phyloP scores from a whole-genome alignment of 1,140 invertebrate genomes.

The Plutomurus gul region DNA sequence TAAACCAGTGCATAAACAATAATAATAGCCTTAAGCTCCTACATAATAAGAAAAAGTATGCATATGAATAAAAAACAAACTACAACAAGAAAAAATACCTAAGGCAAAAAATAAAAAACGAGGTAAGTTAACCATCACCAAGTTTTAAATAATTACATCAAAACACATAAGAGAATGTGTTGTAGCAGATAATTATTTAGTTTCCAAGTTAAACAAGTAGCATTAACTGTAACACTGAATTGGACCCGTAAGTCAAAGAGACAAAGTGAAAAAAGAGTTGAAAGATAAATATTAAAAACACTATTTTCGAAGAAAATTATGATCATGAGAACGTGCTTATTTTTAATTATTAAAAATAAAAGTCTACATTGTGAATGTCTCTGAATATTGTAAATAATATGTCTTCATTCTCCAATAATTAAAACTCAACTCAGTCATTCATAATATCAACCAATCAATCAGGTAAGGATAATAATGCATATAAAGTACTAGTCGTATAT shows the following conservation, averaged over 20 bases:
- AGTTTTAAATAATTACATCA: neutral
- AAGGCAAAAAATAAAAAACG: neutral
- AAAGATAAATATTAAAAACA: too few relatives aligned
- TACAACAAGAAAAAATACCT: too few relatives aligned
- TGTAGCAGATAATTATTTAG: too few relatives aligned
- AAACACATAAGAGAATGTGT: too few relatives aligned
- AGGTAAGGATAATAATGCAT: slow-evolving; percentile 14
- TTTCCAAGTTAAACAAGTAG: too few relatives aligned
- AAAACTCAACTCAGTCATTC: slow-evolving; percentile 16
- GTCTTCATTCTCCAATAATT: neutral
- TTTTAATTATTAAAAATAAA: neutral
- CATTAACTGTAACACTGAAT: too few relatives aligned
- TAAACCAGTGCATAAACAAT: neutral
- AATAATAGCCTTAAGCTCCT: neutral
- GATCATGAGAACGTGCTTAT: too few relatives aligned
- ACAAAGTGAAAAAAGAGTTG: too few relatives aligned
- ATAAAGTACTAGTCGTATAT: neutral
- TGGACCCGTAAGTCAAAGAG: too few relatives aligned
- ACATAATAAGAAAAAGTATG: neutral
- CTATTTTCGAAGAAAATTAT: too few relatives aligned
- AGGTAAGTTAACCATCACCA: neutral
- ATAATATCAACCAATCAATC: slow-evolving; percentile 25
- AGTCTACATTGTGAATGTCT: neutral
- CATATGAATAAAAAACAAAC: too few relatives aligned
- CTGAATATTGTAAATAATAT: neutral